These are phyloP conservation scores for Hypomecis atomaria DNA, from an alignment of 2,888 invertebrate species.

Conservation along the genomic window DNA sequence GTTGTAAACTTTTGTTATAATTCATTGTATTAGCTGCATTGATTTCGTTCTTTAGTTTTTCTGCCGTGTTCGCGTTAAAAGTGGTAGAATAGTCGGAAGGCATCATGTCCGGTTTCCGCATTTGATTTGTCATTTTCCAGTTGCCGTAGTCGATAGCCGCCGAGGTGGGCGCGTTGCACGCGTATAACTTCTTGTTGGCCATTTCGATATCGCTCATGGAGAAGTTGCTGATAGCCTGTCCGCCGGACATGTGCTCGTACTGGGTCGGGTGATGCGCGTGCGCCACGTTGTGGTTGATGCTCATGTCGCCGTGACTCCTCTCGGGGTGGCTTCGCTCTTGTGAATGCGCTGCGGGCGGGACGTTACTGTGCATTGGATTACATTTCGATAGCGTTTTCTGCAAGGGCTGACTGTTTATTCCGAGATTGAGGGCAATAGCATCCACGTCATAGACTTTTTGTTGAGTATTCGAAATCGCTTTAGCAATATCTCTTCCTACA, in stretches of 20 bases:
- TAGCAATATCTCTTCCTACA: slow-evolving; percentile 55
- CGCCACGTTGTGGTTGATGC: slow-evolving; percentile 61
- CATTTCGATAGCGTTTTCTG: slow-evolving; percentile 61
- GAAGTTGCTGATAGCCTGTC: slow-evolving; percentile 65
- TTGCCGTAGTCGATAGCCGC: slow-evolving; percentile 72
- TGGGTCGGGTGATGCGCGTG: slow-evolving; percentile 75
- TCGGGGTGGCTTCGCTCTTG: slow-evolving; percentile 21
- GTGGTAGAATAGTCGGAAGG: slow-evolving; percentile 72
- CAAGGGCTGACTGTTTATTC: slow-evolving; percentile 66
- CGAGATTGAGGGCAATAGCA: slow-evolving; percentile 75
- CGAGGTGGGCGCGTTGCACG: slow-evolving; percentile 61
- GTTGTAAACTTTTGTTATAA: slow-evolving; percentile 72
- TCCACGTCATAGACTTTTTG: slow-evolving; percentile 74
- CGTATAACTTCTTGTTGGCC: slow-evolving; percentile 75
- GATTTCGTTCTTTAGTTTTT: slow-evolving; percentile 67
- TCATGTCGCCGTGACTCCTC: slow-evolving; percentile 27
- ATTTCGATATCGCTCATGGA: slow-evolving; percentile 76
- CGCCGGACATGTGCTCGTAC: slow-evolving; percentile 63
- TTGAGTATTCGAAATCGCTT: slow-evolving; percentile 56
- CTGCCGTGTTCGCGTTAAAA: slow-evolving; percentile 61
- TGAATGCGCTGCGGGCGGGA: slow-evolving; percentile 49
- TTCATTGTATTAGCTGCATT: slow-evolving; percentile 58
- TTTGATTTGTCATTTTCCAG: slow-evolving; percentile 72
- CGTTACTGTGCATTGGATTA: slow-evolving; percentile 54
- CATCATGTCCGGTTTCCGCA: slow-evolving; percentile 68